These are phyloP conservation scores for Hippasteria phrygiana DNA, from an alignment of 53 echinoderm and acorn worm genomes.

Conservation along the genomic window DNA sequence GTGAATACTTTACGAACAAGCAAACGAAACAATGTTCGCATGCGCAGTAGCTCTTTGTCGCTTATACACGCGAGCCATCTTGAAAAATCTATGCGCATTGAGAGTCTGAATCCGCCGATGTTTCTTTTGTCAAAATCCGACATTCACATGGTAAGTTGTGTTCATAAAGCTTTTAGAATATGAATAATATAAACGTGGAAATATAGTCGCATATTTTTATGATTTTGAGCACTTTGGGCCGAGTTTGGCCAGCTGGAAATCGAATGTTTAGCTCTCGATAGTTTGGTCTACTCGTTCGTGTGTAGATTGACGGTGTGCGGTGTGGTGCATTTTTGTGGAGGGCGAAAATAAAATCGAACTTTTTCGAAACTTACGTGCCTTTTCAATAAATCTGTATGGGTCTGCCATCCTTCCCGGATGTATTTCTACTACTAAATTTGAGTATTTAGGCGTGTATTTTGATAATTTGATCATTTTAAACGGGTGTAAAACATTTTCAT, in stretches of 20 bases:
- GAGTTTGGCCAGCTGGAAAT: constrained; percentile 1
- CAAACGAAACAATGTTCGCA: neutral
- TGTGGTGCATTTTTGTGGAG: neutral
- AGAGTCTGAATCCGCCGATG: neutral
- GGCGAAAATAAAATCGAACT: neutral
- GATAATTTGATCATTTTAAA: too few species aligned
- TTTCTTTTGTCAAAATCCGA: neutral
- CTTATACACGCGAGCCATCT: neutral
- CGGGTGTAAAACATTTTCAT: too few species aligned
- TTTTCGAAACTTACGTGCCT: neutral
- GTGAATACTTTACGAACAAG: neutral
- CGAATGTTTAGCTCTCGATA: neutral
- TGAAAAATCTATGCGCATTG: neutral
- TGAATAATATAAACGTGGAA: neutral
- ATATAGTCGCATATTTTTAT: constrained; percentile 14
- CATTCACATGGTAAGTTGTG: neutral
- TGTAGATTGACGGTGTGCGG: neutral
- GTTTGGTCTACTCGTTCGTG: neutral
- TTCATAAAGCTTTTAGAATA: neutral
- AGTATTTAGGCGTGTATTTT: too few species aligned
- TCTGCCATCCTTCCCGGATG: neutral
- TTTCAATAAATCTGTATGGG: neutral
- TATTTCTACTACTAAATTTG: too few species aligned
- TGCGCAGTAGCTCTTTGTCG: neutral
- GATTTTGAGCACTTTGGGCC: neutral